Conservation (phyloP, 1,140 invertebrate genomes). For the Hesperophylax magnus region DNA sequence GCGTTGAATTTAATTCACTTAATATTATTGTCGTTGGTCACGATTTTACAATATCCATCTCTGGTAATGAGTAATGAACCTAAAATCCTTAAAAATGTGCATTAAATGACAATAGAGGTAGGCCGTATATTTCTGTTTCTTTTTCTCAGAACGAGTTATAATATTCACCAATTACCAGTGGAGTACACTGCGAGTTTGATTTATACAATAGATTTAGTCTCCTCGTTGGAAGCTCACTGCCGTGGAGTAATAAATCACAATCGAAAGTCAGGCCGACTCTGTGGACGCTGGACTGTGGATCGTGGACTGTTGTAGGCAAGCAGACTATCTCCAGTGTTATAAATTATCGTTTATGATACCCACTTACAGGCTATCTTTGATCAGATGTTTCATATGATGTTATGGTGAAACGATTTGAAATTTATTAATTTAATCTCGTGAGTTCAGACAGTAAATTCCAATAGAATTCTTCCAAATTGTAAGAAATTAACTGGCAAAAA, state of each 20-base stretch:
- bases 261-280: slow-evolving; percentile 22
- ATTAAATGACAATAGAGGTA: no score
- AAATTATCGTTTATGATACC: slow-evolving; percentile 26
- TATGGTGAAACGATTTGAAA: no score
- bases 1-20: no score
- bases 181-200: slow-evolving; percentile 7
- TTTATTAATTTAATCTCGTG: no score
- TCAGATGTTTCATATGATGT: no score
- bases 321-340: slow-evolving; percentile 5
- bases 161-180: slow-evolving; percentile 20
- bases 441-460: no score
- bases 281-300: not conserved
- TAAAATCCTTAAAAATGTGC: no score
- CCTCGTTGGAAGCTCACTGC: slow-evolving; percentile 6
- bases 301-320: not conserved
- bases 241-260: slow-evolving; percentile 2
- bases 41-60: no score
- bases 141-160: not conserved
- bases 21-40: no score
- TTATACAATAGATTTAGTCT: slow-evolving; percentile 23
- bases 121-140: not conserved
- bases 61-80: no score
- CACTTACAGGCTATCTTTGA: slow-evolving; percentile 6
- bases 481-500: no score
- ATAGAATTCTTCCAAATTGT: no score